phyloP scores from a whole-genome alignment of 2,113 vertebrate species.

The Nicator chloris region DNA sequence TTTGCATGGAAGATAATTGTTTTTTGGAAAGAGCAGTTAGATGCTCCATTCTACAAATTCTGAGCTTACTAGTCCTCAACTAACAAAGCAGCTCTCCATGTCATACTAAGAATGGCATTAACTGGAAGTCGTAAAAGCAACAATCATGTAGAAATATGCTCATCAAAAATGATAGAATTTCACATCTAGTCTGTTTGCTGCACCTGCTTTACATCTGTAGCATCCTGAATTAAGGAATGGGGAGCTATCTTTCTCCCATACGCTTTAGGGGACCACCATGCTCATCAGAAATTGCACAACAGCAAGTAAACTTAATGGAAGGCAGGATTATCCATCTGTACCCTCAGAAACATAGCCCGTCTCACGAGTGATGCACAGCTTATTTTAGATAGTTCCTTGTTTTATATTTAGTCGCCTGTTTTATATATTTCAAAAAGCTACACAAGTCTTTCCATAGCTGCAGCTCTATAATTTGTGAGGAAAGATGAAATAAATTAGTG shows the following conservation, averaged over 20 bases:
- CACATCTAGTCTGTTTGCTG: not conserved
- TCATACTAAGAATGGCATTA: not conserved
- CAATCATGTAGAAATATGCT: not conserved
- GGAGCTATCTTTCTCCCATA: not conserved
- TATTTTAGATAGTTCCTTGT: not conserved
- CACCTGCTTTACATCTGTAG: not conserved
- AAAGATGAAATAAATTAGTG: not conserved
- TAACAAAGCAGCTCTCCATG: not conserved
- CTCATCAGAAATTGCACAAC: not conserved
- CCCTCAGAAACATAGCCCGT: not conserved
- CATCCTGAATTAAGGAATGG: not conserved
- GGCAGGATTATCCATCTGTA: not conserved
- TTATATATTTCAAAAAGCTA: not conserved
- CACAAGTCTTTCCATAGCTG: not conserved
- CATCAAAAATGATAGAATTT: not conserved
- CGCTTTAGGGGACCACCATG: not conserved
- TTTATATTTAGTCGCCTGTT: not conserved
- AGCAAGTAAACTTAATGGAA: not conserved
- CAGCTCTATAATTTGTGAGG: not conserved
- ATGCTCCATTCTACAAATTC: not conserved
- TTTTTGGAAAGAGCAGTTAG: not conserved
- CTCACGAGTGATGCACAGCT: not conserved
- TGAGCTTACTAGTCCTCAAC: not conserved
- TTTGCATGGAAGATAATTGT: not conserved
- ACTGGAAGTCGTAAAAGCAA: not conserved